phyloP scores from a whole-genome alignment of 2,113 vertebrate species.

The Prietella phreatophila region DNA sequence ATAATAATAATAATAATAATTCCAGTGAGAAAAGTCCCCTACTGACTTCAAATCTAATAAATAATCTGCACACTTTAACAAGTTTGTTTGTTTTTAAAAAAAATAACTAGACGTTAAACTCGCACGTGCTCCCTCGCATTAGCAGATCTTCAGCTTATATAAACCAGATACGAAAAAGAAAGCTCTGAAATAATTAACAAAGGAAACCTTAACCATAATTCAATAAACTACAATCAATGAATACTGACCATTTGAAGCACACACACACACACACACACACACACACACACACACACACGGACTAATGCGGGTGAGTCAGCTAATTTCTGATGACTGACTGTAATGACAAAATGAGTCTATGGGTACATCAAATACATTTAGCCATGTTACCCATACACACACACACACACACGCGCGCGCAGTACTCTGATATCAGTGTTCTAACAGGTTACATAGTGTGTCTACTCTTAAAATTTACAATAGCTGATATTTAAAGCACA shows the following conservation, averaged over 20 bases:
- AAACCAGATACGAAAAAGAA: neutral
- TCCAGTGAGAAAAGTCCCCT: too few species aligned
- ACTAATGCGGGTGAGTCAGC: conserved; percentile 32
- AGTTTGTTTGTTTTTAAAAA: neutral
- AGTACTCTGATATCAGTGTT: neutral
- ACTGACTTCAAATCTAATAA: too few species aligned
- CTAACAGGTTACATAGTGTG: neutral
- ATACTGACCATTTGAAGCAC: neutral
- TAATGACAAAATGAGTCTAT: conserved; percentile 46
- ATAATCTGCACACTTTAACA: too few species aligned
- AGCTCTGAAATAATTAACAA: neutral
- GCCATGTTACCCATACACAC: neutral
- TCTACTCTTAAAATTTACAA: conserved; percentile 17
- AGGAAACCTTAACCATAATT: neutral
- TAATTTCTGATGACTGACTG: conserved; percentile 17
- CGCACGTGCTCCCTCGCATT: neutral
- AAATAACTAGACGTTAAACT: neutral
- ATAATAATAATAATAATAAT: too few species aligned
- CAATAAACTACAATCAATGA: neutral
- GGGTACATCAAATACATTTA: conserved; percentile 23
- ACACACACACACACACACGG: neutral
- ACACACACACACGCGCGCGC: neutral
- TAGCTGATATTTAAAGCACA: conserved; percentile 2
- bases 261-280: neutral
- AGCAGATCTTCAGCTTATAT: neutral